Evolutionary conservation across 1,140 invertebrate species (phyloP).

Genomic region (Colletes gigas): DNA sequence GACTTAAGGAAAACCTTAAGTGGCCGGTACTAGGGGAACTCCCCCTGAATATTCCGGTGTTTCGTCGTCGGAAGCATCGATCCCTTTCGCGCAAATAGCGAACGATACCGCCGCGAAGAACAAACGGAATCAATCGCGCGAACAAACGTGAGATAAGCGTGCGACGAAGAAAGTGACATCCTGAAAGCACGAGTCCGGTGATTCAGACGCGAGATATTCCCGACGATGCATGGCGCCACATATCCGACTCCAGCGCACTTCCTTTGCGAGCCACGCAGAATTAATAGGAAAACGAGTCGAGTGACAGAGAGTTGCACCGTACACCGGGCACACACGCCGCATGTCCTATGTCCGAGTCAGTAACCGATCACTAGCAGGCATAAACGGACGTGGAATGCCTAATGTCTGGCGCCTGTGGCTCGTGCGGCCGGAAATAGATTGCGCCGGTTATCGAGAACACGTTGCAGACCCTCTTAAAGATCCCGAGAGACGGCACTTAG

Average conservation of each 20-base stretch:
- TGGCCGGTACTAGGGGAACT: no score
- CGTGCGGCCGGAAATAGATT: constrained; percentile 54
- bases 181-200: constrained; percentile 40
- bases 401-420: constrained; percentile 58
- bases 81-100: not conserved
- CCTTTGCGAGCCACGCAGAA: constrained; percentile 68
- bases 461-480: constrained; percentile 34
- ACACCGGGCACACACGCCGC: constrained; percentile 9
- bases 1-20: no score
- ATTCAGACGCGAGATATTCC: constrained; percentile 75
- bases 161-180: constrained; percentile 20
- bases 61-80: not conserved
- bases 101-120: not conserved
- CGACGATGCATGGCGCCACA: constrained; percentile 71
- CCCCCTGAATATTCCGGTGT: not conserved
- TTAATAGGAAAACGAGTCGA: constrained; percentile 70
- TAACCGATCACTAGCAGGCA: constrained; percentile 46
- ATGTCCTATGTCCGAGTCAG: constrained; percentile 42
- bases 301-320: constrained; percentile 58
- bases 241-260: constrained; percentile 71
- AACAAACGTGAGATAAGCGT: not conserved
- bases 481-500: constrained; percentile 4
- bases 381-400: constrained; percentile 52
- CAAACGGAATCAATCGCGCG: constrained; percentile 15
- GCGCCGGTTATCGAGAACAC: constrained; percentile 50